phyloP scores from a whole-genome alignment of 1,140 invertebrate species.

The Lepidurus arcticus region DNA sequence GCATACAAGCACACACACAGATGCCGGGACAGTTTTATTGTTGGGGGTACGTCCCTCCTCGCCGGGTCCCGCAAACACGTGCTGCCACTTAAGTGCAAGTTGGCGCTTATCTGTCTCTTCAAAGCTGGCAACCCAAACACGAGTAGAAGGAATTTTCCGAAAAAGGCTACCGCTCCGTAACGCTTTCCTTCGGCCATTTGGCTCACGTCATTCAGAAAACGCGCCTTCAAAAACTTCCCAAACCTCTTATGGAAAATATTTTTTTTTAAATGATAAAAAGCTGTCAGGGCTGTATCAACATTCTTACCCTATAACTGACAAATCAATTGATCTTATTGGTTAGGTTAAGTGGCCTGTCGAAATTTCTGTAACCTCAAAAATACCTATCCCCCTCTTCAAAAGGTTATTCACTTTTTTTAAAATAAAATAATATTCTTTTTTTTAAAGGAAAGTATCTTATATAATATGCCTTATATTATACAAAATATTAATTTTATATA shows the following conservation, averaged over 20 bases:
- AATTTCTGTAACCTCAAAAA: not conserved
- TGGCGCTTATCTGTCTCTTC: slow-evolving; percentile 17
- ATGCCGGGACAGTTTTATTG: not conserved
- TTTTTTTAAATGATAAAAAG: not conserved
- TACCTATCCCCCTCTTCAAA: not conserved
- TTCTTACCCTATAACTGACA: not conserved
- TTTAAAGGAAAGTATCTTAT: too few relatives aligned
- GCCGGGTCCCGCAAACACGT: slow-evolving; percentile 14
- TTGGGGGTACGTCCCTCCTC: not conserved
- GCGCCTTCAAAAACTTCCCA: not conserved
- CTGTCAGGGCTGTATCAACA: not conserved
- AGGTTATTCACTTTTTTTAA: not conserved
- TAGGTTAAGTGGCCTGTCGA: slow-evolving; percentile 14
- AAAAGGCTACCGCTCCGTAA: slow-evolving; percentile 13
- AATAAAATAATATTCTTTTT: too few relatives aligned
- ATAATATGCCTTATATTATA: too few relatives aligned
- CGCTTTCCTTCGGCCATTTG: slow-evolving; percentile 1
- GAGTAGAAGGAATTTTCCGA: slow-evolving; percentile 1
- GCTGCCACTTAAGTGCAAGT: slow-evolving; percentile 21
- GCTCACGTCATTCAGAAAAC: slow-evolving; percentile 15
- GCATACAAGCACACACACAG: not conserved
- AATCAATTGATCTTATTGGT: slow-evolving; percentile 22
- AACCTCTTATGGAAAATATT: not conserved
- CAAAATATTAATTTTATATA: too few relatives aligned
- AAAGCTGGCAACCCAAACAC: slow-evolving; percentile 18